phyloP scores from a whole-genome alignment of 1,140 invertebrate genomes.

The Elymnias hypermnestra region DNA sequence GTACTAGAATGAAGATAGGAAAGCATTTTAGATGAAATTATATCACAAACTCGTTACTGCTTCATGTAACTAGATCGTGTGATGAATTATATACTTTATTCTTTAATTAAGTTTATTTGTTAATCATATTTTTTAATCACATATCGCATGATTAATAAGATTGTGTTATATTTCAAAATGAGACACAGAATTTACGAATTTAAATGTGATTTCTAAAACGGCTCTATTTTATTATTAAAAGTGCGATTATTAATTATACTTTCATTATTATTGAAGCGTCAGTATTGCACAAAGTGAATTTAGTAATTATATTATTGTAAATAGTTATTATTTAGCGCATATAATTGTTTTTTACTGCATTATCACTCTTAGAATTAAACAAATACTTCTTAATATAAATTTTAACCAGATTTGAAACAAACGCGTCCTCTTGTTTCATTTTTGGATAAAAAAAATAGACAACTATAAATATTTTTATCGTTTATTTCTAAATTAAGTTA shows the following conservation, averaged over 20 bases:
- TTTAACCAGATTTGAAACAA: slow-evolving; percentile 47
- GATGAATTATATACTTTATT: slow-evolving; percentile 10
- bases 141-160: neutral
- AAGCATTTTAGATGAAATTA: slow-evolving; percentile 24
- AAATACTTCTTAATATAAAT: slow-evolving; percentile 18
- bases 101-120: too few relatives aligned
- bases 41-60: too few relatives aligned
- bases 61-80: slow-evolving; percentile 38
- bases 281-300: slow-evolving; percentile 1
- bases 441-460: slow-evolving; percentile 26
- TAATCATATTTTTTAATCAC: too few relatives aligned
- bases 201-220: too few relatives aligned
- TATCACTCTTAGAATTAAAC: slow-evolving; percentile 44
- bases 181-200: too few relatives aligned
- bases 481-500: neutral
- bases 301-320: neutral
- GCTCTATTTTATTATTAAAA: too few relatives aligned
- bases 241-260: too few relatives aligned
- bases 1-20: neutral
- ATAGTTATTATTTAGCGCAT: too few relatives aligned
- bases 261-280: too few relatives aligned
- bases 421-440: slow-evolving; percentile 65
- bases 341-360: slow-evolving; percentile 47
- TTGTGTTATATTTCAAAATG: neutral
- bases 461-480: neutral